Conservation (phyloP, 2,888 invertebrate species). For the Campaea margaritaria region DNA sequence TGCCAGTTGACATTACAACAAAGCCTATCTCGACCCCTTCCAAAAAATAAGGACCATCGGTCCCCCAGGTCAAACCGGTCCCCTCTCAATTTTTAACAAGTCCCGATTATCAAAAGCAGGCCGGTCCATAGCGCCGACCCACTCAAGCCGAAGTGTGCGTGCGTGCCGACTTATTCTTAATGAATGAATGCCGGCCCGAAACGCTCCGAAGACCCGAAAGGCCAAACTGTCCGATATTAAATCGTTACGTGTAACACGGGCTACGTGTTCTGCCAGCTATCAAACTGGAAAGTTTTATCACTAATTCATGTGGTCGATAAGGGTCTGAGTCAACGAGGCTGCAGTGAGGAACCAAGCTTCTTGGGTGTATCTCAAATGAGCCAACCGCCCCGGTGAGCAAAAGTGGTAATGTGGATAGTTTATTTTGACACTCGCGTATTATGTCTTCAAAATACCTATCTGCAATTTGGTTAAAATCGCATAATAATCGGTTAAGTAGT, state of each 20-base stretch:
- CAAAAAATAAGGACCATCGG: too few species aligned
- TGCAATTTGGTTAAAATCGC: too few species aligned
- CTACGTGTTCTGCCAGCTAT: slow-evolving; percentile 38
- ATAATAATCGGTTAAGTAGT: too few species aligned
- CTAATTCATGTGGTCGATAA: slow-evolving; percentile 62
- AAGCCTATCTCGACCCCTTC: too few species aligned
- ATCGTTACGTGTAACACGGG: slow-evolving; percentile 43
- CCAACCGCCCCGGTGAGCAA: too few species aligned
- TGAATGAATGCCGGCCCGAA: slow-evolving; percentile 28
- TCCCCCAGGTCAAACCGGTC: background rate
- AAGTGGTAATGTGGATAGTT: too few species aligned
- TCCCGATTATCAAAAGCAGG: slow-evolving; percentile 10
- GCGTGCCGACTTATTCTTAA: slow-evolving; percentile 23
- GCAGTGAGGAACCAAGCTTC: background rate
- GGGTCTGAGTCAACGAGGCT: slow-evolving; percentile 15
- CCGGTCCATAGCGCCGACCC: slow-evolving; percentile 3
- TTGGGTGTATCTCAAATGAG: too few species aligned
- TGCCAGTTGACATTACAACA: too few species aligned
- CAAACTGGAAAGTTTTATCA: slow-evolving; percentile 54
- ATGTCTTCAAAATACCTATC: too few species aligned
- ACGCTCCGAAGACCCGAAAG: slow-evolving; percentile 33
- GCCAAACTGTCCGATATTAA: slow-evolving; percentile 44
- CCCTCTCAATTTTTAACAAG: slow-evolving; percentile 17
- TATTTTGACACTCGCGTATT: too few species aligned
- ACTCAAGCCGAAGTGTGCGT: slow-evolving; percentile 19